Percentiles rank a stretch among this genome's conserved stretches.
Conservation (phyloP, 1,140 invertebrate genomes). For the Nasonia vitripennis region DNA sequence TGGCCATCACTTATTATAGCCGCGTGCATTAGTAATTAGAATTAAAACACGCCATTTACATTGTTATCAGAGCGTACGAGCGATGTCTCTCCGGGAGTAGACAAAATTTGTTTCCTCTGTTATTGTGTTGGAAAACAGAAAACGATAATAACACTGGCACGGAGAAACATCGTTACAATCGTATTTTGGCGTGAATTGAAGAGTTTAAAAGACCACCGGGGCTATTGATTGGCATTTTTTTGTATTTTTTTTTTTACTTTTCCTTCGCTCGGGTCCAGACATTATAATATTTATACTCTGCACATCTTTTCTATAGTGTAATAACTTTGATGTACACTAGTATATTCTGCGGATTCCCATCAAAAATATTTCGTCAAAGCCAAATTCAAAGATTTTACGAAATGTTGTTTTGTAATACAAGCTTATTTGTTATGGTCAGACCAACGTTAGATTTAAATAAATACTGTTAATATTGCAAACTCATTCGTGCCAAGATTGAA, state of each 20-base stretch:
- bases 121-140: neutral
- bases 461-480: slow-evolving; percentile 21
- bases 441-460: neutral
- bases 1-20: neutral
- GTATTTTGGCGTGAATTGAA: slow-evolving; percentile 25
- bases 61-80: neutral
- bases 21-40: neutral
- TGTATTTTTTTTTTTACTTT: slow-evolving; percentile 28
- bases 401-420: neutral
- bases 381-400: neutral
- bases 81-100: slow-evolving; percentile 34
- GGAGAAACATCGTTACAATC: slow-evolving; percentile 46
- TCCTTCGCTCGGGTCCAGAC: neutral
- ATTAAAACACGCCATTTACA: slow-evolving; percentile 22
- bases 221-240: slow-evolving; percentile 17
- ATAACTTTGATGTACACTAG: slow-evolving; percentile 21
- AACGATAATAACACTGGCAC: slow-evolving; percentile 25
- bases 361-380: slow-evolving; percentile 27
- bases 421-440: neutral
- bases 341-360: neutral
- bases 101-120: neutral
- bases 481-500: neutral
- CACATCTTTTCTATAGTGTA: slow-evolving; percentile 24
- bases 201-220: slow-evolving; percentile 7
- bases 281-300: slow-evolving; percentile 33